Evolutionary conservation across 2,797 vertebrate species (phyloP), one percentile per base, ranked within the genome.

Genomic region (Argentina silus): DNA sequence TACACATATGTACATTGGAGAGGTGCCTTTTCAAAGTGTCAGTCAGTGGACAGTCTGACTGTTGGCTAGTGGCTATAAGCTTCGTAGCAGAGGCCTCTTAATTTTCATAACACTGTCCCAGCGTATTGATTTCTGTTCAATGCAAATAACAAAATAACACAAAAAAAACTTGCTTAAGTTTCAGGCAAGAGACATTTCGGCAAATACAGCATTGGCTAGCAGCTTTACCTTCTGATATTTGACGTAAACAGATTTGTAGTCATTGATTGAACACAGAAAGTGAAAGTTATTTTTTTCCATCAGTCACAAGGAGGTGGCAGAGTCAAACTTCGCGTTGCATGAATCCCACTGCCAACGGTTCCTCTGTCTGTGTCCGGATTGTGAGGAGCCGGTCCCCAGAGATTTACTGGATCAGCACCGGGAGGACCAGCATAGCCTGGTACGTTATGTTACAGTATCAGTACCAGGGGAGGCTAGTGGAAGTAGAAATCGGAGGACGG

Each of bases 301-400:
- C 15, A 97, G 96, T 80, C 86, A 93, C 75, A 95, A 79, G 81
- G 85, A 88, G 0, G 90, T 96, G 7, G 81, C 89, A 5, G 90
- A 90, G 72, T 69, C 44, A 53, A 95, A 95, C 80, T 92, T 95
- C 23, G 47, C 80, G 15, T 86, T 96, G 69, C 96, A 96, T 0
- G 94, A 95, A 78, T 86, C 69, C 0, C 93, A 95, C 87, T 97
- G 95, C 81, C 51, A 80, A 15, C 87, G 91, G 9, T 96, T 95
- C 81, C 79, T 95, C 1, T 80, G 83, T 48, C 0, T 92, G 45
- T 96, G 96, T 69, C 90, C 92, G 0, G 83, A 91, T 72, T 96
- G 95, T 69, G 14, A 89, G 9, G 92, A 96, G 60, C 14, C 86
- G 0, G 77, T 96, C 27, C 90, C 83, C 5, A 76, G 12, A 69